Percentiles rank a stretch among this genome's conserved stretches.
Evolutionary conservation across 2,113 vertebrate genomes (phyloP).

Genomic region (Leptodactylus fuscus): DNA sequence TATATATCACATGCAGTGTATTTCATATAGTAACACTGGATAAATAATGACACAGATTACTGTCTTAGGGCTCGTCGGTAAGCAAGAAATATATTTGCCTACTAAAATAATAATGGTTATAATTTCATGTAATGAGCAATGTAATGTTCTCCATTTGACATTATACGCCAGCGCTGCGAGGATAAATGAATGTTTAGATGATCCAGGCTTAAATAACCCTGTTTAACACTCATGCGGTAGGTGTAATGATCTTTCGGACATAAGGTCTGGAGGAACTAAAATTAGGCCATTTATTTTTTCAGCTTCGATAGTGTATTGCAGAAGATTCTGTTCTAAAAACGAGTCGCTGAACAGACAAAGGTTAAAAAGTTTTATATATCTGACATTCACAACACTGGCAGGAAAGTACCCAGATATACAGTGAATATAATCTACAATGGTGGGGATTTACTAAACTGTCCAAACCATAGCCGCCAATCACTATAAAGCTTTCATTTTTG

Average conservation of each 20-base stretch:
- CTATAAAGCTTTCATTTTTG: no score
- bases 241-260: conserved; percentile 19
- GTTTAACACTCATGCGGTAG: conserved; percentile 15
- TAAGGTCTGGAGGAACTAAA: conserved; percentile 26
- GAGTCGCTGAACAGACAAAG: neutral
- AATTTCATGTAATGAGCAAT: conserved; percentile 27
- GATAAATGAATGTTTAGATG: conserved; percentile 9
- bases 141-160: conserved; percentile 13
- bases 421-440: no score
- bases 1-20: neutral
- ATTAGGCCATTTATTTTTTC: conserved; percentile 33
- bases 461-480: no score
- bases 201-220: neutral
- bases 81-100: conserved; percentile 39
- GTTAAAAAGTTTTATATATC: neutral
- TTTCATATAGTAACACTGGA: neutral
- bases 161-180: neutral
- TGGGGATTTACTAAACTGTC: no score
- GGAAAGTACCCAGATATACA: no score
- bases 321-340: conserved; percentile 1
- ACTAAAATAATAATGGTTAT: conserved; percentile 17
- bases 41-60: conserved; percentile 2
- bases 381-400: no score
- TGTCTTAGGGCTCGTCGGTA: conserved; percentile 15
- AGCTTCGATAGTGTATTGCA: neutral